Evolutionary conservation across 2,113 vertebrate species (phyloP).

Genomic region (Pimephales promelas): DNA sequence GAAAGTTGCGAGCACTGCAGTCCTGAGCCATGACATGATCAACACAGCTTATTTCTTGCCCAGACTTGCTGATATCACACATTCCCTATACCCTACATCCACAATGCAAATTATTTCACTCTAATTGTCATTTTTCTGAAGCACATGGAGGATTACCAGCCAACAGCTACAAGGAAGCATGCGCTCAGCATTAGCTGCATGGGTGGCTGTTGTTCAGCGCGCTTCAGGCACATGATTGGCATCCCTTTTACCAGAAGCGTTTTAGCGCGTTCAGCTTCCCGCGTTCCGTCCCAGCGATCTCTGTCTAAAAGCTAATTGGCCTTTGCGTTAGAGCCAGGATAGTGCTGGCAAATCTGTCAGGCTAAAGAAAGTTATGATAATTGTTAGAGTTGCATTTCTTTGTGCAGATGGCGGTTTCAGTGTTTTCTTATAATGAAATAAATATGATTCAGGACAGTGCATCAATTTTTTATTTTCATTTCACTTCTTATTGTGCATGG

Average conservation of each 20-base stretch:
- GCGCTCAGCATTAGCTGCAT: slow-evolving; percentile 39
- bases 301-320: slow-evolving; percentile 73
- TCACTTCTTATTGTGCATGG: background rate
- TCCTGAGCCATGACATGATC: slow-evolving; percentile 13
- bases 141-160: slow-evolving; percentile 39
- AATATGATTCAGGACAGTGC: background rate
- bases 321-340: slow-evolving; percentile 65
- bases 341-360: slow-evolving; percentile 64
- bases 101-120: background rate
- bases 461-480: background rate
- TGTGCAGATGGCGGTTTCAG: slow-evolving; percentile 52
- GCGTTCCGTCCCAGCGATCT: slow-evolving; percentile 69
- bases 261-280: slow-evolving; percentile 64
- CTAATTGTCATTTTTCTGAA: slow-evolving; percentile 38
- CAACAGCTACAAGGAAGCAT: slow-evolving; percentile 36
- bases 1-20: background rate
- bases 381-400: slow-evolving; percentile 59
- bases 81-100: background rate
- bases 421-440: slow-evolving; percentile 33
- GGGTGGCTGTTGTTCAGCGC: slow-evolving; percentile 59
- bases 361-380: slow-evolving; percentile 57
- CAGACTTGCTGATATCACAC: background rate
- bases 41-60: background rate
- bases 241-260: slow-evolving; percentile 62
- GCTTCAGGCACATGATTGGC: slow-evolving; percentile 65